Conservation (phyloP, 2,113 vertebrate genomes). For the Leucosticte australis region DNA sequence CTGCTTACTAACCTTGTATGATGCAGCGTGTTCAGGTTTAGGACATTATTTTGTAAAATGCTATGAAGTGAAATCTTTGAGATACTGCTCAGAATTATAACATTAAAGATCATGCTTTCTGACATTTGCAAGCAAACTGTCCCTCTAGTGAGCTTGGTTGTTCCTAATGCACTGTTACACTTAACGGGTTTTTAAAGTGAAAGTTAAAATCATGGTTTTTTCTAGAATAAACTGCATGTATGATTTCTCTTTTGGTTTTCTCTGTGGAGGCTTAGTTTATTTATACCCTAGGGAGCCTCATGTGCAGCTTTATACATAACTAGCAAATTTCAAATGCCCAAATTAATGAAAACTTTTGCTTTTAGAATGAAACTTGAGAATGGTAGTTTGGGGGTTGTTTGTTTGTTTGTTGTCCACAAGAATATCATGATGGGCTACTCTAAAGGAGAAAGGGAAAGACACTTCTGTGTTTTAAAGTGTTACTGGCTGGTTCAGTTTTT, state of each 20-base stretch:
- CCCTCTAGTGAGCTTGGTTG: conserved; percentile 47
- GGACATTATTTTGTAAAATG: conserved; percentile 17
- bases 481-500: conserved; percentile 81
- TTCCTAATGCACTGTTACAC: conserved; percentile 27
- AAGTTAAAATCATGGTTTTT: conserved; percentile 51
- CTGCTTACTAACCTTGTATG: not conserved
- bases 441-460: conserved; percentile 47
- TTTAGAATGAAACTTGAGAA: conserved; percentile 34
- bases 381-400: not conserved
- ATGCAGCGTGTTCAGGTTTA: conserved; percentile 32
- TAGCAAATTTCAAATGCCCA: conserved; percentile 17
- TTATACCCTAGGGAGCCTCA: conserved; percentile 34
- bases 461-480: conserved; percentile 53
- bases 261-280: conserved; percentile 14
- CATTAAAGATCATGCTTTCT: conserved; percentile 14
- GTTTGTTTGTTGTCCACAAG: conserved; percentile 5
- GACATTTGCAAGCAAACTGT: conserved; percentile 20
- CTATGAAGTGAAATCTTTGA: conserved; percentile 38
- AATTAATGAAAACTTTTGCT: conserved; percentile 8
- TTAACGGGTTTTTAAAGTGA: not conserved
- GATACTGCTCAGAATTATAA: conserved; percentile 21
- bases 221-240: conserved; percentile 52
- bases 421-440: conserved; percentile 19
- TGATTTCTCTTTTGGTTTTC: conserved; percentile 36
- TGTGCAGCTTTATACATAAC: conserved; percentile 47